These are phyloP conservation scores for Oriolus oriolus DNA, from an alignment of 2,113 vertebrate species.

Conservation along the genomic window DNA sequence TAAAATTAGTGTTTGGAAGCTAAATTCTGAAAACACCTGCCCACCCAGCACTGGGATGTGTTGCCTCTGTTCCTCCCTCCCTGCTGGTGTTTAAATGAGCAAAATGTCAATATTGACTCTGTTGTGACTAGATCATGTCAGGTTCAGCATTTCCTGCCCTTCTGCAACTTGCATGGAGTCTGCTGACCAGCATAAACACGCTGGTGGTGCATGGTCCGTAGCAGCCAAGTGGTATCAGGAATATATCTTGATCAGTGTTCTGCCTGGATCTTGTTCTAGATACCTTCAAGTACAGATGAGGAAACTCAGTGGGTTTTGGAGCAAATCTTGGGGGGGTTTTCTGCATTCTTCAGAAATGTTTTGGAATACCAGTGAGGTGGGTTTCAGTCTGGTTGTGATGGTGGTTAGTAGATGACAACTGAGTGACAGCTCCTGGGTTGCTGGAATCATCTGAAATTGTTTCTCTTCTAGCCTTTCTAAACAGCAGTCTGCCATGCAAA, in stretches of 20 bases:
- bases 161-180: background rate
- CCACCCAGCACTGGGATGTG: background rate
- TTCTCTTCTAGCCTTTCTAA: background rate
- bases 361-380: background rate
- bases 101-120: constrained; percentile 4
- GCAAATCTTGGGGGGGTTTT: background rate
- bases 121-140: background rate
- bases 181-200: background rate
- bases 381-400: background rate
- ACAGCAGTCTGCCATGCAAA: background rate
- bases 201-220: background rate
- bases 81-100: background rate
- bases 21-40: background rate
- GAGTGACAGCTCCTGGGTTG: background rate
- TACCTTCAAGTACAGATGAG: background rate
- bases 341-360: background rate
- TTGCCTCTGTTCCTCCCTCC: background rate
- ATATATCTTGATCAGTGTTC: background rate
- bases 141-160: background rate
- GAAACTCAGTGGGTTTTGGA: background rate
- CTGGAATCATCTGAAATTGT: background rate
- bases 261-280: background rate
- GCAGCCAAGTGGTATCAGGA: background rate
- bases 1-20: background rate
- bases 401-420: background rate